Conservation (phyloP, 2,113 vertebrate species). For the Natator depressus region DNA sequence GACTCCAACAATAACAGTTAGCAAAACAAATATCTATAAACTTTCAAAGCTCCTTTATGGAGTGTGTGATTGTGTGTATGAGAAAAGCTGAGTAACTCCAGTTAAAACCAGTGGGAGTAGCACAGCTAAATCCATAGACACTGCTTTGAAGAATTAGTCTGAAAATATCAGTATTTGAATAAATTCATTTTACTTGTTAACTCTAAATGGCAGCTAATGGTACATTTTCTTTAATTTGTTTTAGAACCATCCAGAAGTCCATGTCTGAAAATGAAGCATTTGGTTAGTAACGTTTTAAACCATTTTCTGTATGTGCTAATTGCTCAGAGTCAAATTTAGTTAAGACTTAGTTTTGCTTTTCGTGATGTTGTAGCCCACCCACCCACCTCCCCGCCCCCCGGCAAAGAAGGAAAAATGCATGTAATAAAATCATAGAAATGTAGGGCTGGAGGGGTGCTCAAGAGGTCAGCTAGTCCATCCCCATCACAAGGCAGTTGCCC, state of each 20-base stretch:
- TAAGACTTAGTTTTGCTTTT: slow-evolving; percentile 45
- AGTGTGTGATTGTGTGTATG: not conserved
- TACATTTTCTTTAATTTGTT: slow-evolving; percentile 70
- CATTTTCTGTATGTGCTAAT: slow-evolving; percentile 11
- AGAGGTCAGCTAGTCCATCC: not conserved
- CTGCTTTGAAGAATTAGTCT: slow-evolving; percentile 47
- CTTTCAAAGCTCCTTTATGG: not conserved
- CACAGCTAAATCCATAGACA: slow-evolving; percentile 14
- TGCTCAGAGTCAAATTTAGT: slow-evolving; percentile 28
- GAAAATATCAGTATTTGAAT: slow-evolving; percentile 47
- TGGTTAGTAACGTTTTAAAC: slow-evolving; percentile 82
- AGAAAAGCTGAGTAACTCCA: slow-evolving; percentile 4
- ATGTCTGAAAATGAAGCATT: slow-evolving; percentile 87
- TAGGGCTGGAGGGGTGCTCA: not conserved
- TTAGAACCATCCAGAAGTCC: slow-evolving; percentile 84
- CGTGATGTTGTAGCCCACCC: slow-evolving; percentile 15
- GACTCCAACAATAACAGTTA: not conserved
- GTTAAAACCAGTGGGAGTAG: slow-evolving; percentile 23
- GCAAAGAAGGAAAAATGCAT: not conserved
- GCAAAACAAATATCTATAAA: not conserved
- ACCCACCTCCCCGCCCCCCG: fast-evolving
- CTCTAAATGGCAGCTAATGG: slow-evolving; percentile 47
- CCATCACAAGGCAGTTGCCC: not conserved
- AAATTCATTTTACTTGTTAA: slow-evolving; percentile 29
- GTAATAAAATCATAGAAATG: not conserved